Evolutionary conservation across 2,113 vertebrate genomes (phyloP).

Genomic region (Cheirogaleus medius): DNA sequence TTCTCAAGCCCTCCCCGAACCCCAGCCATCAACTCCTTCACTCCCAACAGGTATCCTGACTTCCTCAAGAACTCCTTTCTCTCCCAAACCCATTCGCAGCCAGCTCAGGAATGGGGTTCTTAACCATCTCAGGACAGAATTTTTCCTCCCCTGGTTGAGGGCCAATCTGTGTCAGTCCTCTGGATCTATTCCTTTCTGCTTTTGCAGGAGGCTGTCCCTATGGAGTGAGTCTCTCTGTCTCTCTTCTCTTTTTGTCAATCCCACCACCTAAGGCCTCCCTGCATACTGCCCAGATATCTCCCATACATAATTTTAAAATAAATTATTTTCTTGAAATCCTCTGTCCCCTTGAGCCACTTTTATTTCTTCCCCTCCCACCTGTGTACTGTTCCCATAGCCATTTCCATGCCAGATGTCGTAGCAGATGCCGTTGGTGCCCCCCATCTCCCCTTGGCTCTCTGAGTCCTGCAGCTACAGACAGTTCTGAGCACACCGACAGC

Average conservation of each 20-base stretch:
- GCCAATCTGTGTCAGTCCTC: background rate
- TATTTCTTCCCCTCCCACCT: background rate
- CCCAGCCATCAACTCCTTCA: background rate
- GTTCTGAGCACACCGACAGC: background rate
- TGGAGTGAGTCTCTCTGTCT: background rate
- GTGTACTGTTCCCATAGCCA: background rate
- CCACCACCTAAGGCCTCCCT: background rate
- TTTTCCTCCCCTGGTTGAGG: background rate
- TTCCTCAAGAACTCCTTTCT: background rate
- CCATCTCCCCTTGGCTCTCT: background rate
- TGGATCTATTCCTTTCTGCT: background rate
- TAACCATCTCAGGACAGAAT: background rate
- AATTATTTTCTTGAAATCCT: background rate
- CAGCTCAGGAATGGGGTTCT: background rate
- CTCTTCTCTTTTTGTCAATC: background rate
- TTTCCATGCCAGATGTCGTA: background rate
- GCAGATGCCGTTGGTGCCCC: background rate
- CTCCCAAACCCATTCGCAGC: background rate
- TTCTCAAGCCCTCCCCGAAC: background rate
- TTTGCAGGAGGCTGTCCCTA: background rate
- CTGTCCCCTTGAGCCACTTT: background rate
- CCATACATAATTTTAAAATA: slow-evolving; percentile 27
- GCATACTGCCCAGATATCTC: background rate
- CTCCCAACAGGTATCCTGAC: background rate
- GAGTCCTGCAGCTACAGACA: background rate